These are phyloP conservation scores for Drosophila arizonae DNA, from an alignment of 1,140 invertebrate genomes.

Conservation along the genomic window DNA sequence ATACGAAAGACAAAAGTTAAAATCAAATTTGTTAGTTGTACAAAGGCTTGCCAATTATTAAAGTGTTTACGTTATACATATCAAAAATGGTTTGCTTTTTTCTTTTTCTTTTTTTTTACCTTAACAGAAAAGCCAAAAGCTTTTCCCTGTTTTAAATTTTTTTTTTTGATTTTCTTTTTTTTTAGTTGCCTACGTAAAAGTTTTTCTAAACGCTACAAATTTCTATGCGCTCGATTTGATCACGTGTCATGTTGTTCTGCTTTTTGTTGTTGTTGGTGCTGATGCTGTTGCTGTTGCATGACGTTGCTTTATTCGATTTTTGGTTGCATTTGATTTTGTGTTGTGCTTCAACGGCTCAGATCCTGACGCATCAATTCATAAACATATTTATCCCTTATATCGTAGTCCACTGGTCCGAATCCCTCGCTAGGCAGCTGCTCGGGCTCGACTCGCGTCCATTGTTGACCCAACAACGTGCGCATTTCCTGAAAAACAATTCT, in stretches of 20 bases:
- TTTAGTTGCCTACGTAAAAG: conserved; percentile 55
- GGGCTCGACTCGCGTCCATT: conserved; percentile 81
- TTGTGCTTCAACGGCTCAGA: conserved; percentile 61
- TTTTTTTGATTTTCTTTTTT: conserved; percentile 14
- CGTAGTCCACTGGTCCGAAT: conserved; percentile 62
- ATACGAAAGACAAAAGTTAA: conserved; percentile 39
- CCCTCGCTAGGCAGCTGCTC: conserved; percentile 82
- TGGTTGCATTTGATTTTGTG: conserved; percentile 38
- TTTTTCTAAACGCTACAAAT: conserved; percentile 54
- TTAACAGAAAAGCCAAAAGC: conserved; percentile 46
- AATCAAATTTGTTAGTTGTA: conserved; percentile 36
- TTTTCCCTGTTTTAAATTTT: conserved; percentile 30
- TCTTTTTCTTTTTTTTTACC: conserved; percentile 15
- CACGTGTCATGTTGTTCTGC: conserved; percentile 67
- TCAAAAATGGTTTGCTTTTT: conserved; percentile 52
- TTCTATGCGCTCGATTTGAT: conserved; percentile 66
- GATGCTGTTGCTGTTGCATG: conserved; percentile 30
- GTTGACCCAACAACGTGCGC: conserved; percentile 78
- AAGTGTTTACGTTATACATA: conserved; percentile 36
- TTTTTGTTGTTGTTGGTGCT: conserved; percentile 15
- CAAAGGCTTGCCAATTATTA: conserved; percentile 58
- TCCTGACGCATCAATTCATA: conserved; percentile 74
- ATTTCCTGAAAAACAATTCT: conserved; percentile 80
- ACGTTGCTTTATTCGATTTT: conserved; percentile 57
- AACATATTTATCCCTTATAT: conserved; percentile 75